A percentile compares a stretch with the other conserved stretches of the same genome.
Conservation (phyloP, 2,797 vertebrate genomes). For the Sebastiscus tertius region DNA sequence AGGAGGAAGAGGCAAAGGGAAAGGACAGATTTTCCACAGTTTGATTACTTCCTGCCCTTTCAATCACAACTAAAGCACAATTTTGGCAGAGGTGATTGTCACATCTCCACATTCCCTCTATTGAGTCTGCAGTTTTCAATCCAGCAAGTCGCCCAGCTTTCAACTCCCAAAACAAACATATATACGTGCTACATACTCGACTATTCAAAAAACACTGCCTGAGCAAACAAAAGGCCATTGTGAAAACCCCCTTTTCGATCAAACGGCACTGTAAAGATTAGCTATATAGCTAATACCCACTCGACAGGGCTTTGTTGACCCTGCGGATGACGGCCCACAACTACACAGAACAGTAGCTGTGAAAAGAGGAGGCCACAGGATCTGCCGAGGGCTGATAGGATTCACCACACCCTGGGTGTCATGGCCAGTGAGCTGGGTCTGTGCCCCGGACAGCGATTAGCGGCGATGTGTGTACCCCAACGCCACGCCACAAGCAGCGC, state of each 20-base stretch:
- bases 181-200: not conserved
- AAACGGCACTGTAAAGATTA: slow-evolving; percentile 37
- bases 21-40: slow-evolving; percentile 1
- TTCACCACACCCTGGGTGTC: slow-evolving; percentile 68
- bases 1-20: slow-evolving; percentile 6
- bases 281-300: slow-evolving; percentile 19
- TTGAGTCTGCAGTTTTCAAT: slow-evolving; percentile 15
- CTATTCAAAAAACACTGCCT: slow-evolving; percentile 20
- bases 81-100: slow-evolving; percentile 36
- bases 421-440: slow-evolving; percentile 63
- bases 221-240: slow-evolving; percentile 45
- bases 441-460: slow-evolving; percentile 70
- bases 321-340: slow-evolving; percentile 33
- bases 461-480: slow-evolving; percentile 46
- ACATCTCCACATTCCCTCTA: not conserved
- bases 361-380: slow-evolving; percentile 39
- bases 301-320: slow-evolving; percentile 49
- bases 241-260: slow-evolving; percentile 29
- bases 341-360: slow-evolving; percentile 29
- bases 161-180: slow-evolving; percentile 28
- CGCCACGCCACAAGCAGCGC: slow-evolving; percentile 16
- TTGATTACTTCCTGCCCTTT: slow-evolving; percentile 41
- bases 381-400: slow-evolving; percentile 67
- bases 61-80: slow-evolving; percentile 33
- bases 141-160: not conserved